These are phyloP conservation scores for Melinaea menophilus DNA, from an alignment of 2,888 invertebrate genomes.

Conservation along the genomic window DNA sequence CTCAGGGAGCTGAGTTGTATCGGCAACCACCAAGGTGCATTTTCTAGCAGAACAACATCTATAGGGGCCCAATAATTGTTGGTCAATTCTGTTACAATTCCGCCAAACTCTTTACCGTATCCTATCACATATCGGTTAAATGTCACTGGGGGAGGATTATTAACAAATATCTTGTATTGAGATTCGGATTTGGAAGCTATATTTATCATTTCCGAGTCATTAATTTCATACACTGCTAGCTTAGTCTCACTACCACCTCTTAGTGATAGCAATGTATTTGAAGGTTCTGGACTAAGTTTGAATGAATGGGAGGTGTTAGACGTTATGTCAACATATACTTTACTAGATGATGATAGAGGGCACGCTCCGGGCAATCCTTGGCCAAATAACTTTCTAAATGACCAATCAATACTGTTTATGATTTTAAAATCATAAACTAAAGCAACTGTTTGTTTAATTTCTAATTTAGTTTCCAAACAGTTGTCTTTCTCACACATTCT, in stretches of 20 bases:
- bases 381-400: constrained; percentile 90
- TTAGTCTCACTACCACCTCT: constrained; percentile 83
- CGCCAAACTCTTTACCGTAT: constrained; percentile 94
- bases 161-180: constrained; percentile 70
- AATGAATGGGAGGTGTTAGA: constrained; percentile 80
- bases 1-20: constrained; percentile 93
- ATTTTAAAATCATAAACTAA: constrained; percentile 90
- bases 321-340: constrained; percentile 88
- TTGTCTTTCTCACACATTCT: constrained; percentile 82
- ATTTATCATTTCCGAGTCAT: constrained; percentile 80
- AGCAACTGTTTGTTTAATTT: constrained; percentile 90
- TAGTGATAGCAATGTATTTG: constrained; percentile 75
- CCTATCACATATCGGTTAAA: constrained; percentile 91
- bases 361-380: constrained; percentile 90
- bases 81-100: constrained; percentile 89
- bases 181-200: constrained; percentile 80
- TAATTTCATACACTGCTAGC: constrained; percentile 85
- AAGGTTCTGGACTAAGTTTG: constrained; percentile 80
- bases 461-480: constrained; percentile 82
- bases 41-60: constrained; percentile 90
- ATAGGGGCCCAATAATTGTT: constrained; percentile 88
- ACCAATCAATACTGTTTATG: constrained; percentile 86
- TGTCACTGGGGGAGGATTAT: constrained; percentile 81
- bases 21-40: constrained; percentile 94
- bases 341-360: constrained; percentile 86